Evolutionary conservation across 2,797 vertebrate species (phyloP), one percentile per base, ranked within the genome.

Genomic region (Pitangus sulphuratus): DNA sequence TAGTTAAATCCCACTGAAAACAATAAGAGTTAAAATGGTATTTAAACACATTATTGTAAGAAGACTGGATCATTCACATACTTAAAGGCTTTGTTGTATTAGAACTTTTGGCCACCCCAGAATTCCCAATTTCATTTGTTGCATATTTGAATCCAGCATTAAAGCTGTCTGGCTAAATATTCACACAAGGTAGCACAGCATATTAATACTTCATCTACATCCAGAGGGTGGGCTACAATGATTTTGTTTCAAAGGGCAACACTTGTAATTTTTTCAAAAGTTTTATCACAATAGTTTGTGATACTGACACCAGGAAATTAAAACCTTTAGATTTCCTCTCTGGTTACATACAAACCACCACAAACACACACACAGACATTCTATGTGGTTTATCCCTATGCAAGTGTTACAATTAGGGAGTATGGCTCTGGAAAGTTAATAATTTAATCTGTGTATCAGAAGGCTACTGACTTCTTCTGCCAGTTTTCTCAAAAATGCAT

Each of bases 281-380:
- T 76, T 79, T 83, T 80, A 60, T 90, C 87, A 64, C 25, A 74
- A 77, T 70, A 70, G 3, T 12, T 85, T 80, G 33, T 47, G 57
- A 71, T 80, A 69, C n/a, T 77, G 54, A 78, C 48, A 53, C 17
- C 62, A 95, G 83, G 84, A 97, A 96, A 96, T 89, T 69, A 90
- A 96, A 95, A 82, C 28, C 20, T 69, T 33, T 50, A 81, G 39
- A 77, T 88, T 94, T 92, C 71, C 60, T 61, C 6, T 81, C 78
- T 82, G 33, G 42, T 85, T 75, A 71, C 33, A 69, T 89, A 65
- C 31, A 65, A 72, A 72, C 31, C 9, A 61, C 4, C 22, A 3
- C 5, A 7, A 30, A 30, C 4, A 26, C 6, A 19, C 14, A 25
- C 6, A n/a, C 11, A 3, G 4, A 9, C 15, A 28, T 11, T 56